Conservation (phyloP, 2,888 invertebrate species). For the Pseudococcus longispinus region DNA sequence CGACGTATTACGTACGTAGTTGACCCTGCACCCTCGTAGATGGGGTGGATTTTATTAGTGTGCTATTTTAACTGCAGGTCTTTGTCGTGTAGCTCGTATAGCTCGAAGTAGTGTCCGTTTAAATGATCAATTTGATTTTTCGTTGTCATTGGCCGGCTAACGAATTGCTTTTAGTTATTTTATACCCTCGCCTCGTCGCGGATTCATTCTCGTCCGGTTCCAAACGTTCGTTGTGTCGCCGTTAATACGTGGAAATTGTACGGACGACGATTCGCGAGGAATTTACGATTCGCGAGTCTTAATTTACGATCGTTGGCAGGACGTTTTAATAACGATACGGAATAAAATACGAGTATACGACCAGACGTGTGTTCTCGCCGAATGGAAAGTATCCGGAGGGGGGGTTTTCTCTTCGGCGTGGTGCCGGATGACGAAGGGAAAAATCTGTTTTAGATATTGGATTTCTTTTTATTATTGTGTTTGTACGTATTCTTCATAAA, state of each 20-base stretch:
- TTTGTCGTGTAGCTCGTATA: neutral
- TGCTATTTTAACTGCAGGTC: neutral
- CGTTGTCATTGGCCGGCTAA: neutral
- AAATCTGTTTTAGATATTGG: neutral
- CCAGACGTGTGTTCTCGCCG: neutral
- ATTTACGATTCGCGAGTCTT: neutral
- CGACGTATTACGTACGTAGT: neutral
- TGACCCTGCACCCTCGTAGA: no score
- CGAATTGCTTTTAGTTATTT: neutral
- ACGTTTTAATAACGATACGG: neutral
- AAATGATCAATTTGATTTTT: conserved; percentile 11
- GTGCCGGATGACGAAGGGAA: neutral
- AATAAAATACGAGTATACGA: neutral
- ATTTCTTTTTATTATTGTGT: neutral
- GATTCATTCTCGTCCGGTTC: neutral
- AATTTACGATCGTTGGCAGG: neutral
- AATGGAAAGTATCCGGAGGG: neutral
- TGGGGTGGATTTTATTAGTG: neutral
- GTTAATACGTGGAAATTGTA: neutral
- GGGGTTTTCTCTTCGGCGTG: neutral
- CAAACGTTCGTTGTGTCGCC: neutral
- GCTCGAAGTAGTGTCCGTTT: neutral
- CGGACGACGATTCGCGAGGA: neutral
- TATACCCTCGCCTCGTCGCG: neutral
- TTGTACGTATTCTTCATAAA: neutral